Conservation (phyloP, 2,797 vertebrate genomes). For the Ibycter americanus region DNA sequence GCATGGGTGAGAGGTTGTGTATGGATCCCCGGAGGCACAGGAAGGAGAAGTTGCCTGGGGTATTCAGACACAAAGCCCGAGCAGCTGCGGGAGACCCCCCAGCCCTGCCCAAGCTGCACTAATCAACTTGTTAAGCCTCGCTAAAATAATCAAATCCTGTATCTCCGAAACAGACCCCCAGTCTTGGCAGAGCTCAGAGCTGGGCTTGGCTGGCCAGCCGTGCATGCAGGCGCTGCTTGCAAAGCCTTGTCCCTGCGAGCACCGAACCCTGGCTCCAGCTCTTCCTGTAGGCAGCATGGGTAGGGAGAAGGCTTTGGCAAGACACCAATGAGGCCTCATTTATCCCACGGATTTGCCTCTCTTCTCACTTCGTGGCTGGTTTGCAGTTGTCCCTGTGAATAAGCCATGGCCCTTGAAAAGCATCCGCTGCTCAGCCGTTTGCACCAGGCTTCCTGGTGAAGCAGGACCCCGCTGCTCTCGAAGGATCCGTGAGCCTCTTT, state of each 20-base stretch:
- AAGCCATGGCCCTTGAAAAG: background rate
- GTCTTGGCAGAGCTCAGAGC: fast-evolving
- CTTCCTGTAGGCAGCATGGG: background rate
- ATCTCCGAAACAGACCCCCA: fast-evolving
- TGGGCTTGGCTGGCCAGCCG: background rate
- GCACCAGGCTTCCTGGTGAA: background rate
- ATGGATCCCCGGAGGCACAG: background rate
- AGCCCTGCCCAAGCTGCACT: background rate
- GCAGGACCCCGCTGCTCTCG: fast-evolving
- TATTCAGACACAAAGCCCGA: background rate
- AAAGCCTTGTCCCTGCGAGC: background rate
- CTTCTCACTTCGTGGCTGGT: background rate
- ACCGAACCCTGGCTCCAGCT: background rate
- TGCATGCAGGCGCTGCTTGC: background rate
- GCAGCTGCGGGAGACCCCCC: background rate
- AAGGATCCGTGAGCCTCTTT: background rate
- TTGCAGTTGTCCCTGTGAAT: background rate
- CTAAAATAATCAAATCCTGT: background rate
- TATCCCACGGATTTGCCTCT: background rate
- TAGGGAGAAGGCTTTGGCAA: background rate
- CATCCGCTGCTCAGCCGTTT: background rate
- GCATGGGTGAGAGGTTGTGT: background rate
- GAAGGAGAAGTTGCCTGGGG: background rate
- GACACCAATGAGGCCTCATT: background rate
- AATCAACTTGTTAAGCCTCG: background rate